Evolutionary conservation across 2,113 vertebrate genomes (phyloP), one percentile per base, ranked within the genome.

Genomic region (Sylvilagus bachmani): DNA sequence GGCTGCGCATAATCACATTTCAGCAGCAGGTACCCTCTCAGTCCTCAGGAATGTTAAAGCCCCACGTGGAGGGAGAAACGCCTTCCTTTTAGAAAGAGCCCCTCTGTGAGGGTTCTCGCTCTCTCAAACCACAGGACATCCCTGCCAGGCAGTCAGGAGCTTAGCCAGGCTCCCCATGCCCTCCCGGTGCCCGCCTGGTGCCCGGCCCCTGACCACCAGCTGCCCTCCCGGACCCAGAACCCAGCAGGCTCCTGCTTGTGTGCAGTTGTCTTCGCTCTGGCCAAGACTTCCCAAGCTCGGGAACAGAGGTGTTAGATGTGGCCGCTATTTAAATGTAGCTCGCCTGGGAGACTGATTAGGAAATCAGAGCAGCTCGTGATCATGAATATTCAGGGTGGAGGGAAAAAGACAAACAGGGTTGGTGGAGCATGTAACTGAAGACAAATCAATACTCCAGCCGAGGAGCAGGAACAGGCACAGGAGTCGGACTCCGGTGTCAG

Each of bases 361-460:
- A 13, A 87, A n/a, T 93, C 70, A 31, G 66, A 78, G n/a, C 53
- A 25, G 25, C 82, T 67, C 5, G 0, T 79, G 82, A 71, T 84
- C 69, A 88, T 97, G 92, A 95, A 93, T 93, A 96, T 81, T 85
- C 95, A 93, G 62, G 29, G 6, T 1, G 66, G 31, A 86, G 36
- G 49, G 36, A 51, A 86, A 93, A 95, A 80, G 44, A 36, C 51
- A 73, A 91, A 86, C 61, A 77, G 77, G 71, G 74, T 62, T 69
- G 75, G 69, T 90, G 64, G 74, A 55, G 62, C 36, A 14, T 82
- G 64, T 27, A 90, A 90, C 83, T 67, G 77, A 77, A 92, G 90
- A 90, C 51, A 89, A 86, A 77, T 38, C 90, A 66, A 75, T 66
- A 55, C n/a, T 61, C n/a, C 10, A 12, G 22, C 31, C 31, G 53